phyloP scores from a whole-genome alignment of 2,888 invertebrate species.

The Halictus quadricinctus region DNA sequence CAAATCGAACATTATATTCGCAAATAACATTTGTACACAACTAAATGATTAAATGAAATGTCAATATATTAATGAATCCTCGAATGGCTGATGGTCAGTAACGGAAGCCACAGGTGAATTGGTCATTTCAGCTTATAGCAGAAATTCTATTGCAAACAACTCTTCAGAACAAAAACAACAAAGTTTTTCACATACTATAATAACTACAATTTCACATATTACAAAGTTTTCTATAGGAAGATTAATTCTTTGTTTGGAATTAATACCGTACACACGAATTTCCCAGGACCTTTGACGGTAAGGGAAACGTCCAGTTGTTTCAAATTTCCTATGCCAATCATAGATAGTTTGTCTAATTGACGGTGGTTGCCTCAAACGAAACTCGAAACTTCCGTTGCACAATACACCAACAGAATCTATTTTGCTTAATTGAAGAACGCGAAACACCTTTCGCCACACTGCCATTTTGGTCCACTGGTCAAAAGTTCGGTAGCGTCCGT shows the following conservation, averaged over 20 bases:
- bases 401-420: not conserved
- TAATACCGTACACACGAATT: not conserved
- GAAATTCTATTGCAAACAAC: not conserved
- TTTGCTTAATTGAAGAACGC: not conserved
- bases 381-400: not conserved
- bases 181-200: not conserved
- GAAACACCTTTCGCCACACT: not conserved
- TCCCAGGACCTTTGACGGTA: not conserved
- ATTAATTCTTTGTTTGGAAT: not conserved
- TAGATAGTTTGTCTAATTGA: not conserved
- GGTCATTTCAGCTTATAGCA: not conserved
- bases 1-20: not conserved
- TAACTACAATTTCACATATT: not conserved
- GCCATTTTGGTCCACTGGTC: not conserved
- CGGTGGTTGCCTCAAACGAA: not conserved
- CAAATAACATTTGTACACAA: not conserved
- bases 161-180: not conserved
- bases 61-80: not conserved
- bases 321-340: not conserved
- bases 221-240: not conserved
- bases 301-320: not conserved
- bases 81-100: not conserved
- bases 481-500: not conserved
- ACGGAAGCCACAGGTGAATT: not conserved
- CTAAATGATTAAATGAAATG: not conserved